Conservation (phyloP, 2,888 invertebrate genomes). For the Orgyia antiqua region DNA sequence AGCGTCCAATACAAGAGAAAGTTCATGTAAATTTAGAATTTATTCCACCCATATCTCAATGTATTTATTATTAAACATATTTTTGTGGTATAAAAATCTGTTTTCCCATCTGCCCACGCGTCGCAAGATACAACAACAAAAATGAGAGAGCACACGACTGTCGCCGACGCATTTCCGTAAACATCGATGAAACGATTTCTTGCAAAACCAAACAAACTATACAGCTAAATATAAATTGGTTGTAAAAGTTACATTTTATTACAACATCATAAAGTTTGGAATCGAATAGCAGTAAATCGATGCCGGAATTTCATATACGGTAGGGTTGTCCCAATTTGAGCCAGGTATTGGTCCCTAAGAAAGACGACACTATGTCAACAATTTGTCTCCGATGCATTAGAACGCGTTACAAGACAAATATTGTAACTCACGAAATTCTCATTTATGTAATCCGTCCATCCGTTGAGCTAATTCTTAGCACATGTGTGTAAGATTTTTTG, state of each 20-base stretch:
- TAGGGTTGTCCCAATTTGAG: conserved; percentile 40
- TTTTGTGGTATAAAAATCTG: conserved; percentile 29
- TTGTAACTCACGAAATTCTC: conserved; percentile 65
- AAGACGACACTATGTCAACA: conserved; percentile 73
- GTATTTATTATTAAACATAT: conserved; percentile 18
- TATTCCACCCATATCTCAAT: conserved; percentile 11
- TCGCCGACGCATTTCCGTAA: conserved; percentile 58
- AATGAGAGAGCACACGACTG: conserved; percentile 54
- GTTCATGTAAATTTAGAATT: too few relatives aligned
- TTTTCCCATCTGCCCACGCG: conserved; percentile 69
- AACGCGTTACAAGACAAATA: conserved; percentile 69
- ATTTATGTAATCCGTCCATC: conserved; percentile 71
- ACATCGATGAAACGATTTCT: conserved; percentile 43
- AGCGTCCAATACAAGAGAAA: too few relatives aligned
- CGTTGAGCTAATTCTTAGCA: conserved; percentile 65
- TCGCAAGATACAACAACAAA: conserved; percentile 50
- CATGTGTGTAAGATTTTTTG: conserved; percentile 63
- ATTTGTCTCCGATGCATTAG: conserved; percentile 67
- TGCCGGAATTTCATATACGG: conserved; percentile 26
- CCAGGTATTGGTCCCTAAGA: conserved; percentile 67
- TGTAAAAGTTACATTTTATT: conserved; percentile 14
- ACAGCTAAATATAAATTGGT: conserved; percentile 10
- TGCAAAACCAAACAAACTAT: conserved; percentile 30
- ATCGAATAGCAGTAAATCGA: conserved; percentile 12
- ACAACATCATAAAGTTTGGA: conserved; percentile 26